Evolutionary conservation across 2,888 invertebrate genomes (phyloP).

Genomic region (Epirrhoe alternata): DNA sequence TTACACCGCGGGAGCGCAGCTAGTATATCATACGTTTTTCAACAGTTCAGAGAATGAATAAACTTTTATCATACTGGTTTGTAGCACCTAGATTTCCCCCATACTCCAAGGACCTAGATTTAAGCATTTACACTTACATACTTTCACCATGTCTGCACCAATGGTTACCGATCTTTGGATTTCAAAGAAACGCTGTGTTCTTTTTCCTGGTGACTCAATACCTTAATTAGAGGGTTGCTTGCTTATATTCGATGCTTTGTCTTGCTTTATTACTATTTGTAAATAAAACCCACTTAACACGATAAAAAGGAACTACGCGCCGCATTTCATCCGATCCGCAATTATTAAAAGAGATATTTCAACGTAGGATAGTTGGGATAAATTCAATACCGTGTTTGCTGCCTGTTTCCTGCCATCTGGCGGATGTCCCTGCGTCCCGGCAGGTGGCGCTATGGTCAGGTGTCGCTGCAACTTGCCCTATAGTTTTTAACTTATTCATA

Average conservation of each 20-base stretch:
- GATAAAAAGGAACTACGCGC: too few species aligned
- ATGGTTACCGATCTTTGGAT: conserved; percentile 11
- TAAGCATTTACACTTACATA: conserved; percentile 1
- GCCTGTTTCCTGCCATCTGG: conserved; percentile 55
- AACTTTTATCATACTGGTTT: conserved; percentile 5
- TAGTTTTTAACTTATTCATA: background rate
- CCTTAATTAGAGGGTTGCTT: too few species aligned
- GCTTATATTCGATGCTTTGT: too few species aligned
- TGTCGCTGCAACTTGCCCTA: background rate
- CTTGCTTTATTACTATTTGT: too few species aligned
- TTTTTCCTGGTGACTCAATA: background rate
- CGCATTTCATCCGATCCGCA: background rate
- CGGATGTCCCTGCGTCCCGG: conserved; percentile 52
- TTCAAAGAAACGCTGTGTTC: conserved; percentile 12
- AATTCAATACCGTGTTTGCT: conserved; percentile 9
- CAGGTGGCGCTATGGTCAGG: conserved; percentile 23
- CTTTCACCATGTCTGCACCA: conserved; percentile 12
- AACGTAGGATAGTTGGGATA: background rate
- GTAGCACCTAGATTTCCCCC: conserved; percentile 6
- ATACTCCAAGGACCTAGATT: conserved; percentile 11
- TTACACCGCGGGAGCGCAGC: too few species aligned
- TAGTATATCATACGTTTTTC: background rate
- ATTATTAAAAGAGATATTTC: too few species aligned
- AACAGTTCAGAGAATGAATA: background rate
- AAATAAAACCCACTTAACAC: too few species aligned